Evolutionary conservation across 1,140 invertebrate genomes (phyloP).

Genomic region (Subanguina moxae): DNA sequence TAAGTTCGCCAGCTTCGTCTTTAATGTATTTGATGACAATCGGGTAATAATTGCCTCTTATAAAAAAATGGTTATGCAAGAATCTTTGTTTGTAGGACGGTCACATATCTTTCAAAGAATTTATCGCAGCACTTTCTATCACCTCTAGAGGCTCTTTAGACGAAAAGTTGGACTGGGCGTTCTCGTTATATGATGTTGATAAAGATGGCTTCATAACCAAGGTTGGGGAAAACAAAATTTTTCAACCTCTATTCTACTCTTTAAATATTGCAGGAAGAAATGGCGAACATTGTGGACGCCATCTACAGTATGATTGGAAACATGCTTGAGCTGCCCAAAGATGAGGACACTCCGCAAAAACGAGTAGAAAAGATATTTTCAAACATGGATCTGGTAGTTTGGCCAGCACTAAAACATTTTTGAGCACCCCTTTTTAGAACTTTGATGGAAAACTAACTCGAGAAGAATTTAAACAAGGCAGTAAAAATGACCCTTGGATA

Average conservation of each 20-base stretch:
- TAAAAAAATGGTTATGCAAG: slow-evolving; percentile 4
- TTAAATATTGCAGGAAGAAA: slow-evolving; percentile 47
- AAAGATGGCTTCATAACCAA: slow-evolving; percentile 64
- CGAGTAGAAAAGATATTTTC: slow-evolving; percentile 64
- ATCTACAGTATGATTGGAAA: slow-evolving; percentile 63
- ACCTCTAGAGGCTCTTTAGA: slow-evolving; percentile 60
- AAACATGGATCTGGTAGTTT: slow-evolving; percentile 63
- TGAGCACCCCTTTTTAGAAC: slow-evolving; percentile 59
- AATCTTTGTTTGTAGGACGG: slow-evolving; percentile 55
- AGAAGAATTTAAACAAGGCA: slow-evolving; percentile 64
- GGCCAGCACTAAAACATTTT: background rate
- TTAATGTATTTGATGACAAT: slow-evolving; percentile 65
- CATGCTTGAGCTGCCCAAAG: slow-evolving; percentile 62
- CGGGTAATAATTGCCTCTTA: slow-evolving; percentile 57
- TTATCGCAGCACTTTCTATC: slow-evolving; percentile 60
- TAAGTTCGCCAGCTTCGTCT: slow-evolving; percentile 64
- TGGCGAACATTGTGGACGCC: slow-evolving; percentile 63
- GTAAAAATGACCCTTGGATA: slow-evolving; percentile 64
- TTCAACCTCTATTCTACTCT: background rate
- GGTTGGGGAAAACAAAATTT: slow-evolving; percentile 36
- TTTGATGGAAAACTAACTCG: slow-evolving; percentile 62
- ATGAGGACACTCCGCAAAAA: slow-evolving; percentile 64
- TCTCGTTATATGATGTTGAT: slow-evolving; percentile 64
- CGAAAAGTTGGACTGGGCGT: slow-evolving; percentile 63
- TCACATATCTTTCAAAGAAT: slow-evolving; percentile 60